Conservation (phyloP, 2,888 invertebrate species). For the Sphaerophoria taeniata region DNA sequence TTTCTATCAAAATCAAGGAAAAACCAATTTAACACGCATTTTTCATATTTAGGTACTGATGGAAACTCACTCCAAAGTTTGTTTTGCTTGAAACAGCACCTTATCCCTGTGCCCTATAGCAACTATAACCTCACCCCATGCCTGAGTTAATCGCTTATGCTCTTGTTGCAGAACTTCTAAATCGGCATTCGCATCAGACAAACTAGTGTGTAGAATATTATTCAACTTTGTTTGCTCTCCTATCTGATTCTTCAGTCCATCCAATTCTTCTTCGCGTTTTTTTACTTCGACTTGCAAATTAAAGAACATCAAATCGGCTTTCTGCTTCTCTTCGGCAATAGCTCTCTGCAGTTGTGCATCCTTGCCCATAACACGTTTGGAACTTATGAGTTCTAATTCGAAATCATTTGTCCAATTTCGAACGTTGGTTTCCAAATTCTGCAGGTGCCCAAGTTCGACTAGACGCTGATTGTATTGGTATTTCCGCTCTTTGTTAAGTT, state of each 20-base stretch:
- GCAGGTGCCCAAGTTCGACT: slow-evolving; percentile 79
- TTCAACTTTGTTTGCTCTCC: slow-evolving; percentile 87
- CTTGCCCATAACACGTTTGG: slow-evolving; percentile 81
- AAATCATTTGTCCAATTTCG: slow-evolving; percentile 81
- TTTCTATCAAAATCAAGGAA: slow-evolving; percentile 82
- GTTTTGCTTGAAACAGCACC: slow-evolving; percentile 85
- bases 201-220: slow-evolving; percentile 84
- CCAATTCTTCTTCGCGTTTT: slow-evolving; percentile 87
- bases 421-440: slow-evolving; percentile 80
- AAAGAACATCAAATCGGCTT: slow-evolving; percentile 87
- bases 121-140: slow-evolving; percentile 90
- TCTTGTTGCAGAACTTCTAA: slow-evolving; percentile 88
- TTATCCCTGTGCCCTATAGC: slow-evolving; percentile 88
- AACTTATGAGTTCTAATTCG: slow-evolving; percentile 80
- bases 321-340: slow-evolving; percentile 80
- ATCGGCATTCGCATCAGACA: slow-evolving; percentile 89
- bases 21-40: neutral
- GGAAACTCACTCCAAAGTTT: slow-evolving; percentile 85
- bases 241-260: slow-evolving; percentile 85
- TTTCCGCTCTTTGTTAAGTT: slow-evolving; percentile 78
- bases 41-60: neutral
- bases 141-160: slow-evolving; percentile 87
- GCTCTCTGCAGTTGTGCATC: slow-evolving; percentile 81
- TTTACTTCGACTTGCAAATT: slow-evolving; percentile 88
- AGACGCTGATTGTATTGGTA: slow-evolving; percentile 78